Evolutionary conservation across 2,888 invertebrate genomes (phyloP), one percentile per base, ranked within the genome.

Genomic region (Drosophila robusta): DNA sequence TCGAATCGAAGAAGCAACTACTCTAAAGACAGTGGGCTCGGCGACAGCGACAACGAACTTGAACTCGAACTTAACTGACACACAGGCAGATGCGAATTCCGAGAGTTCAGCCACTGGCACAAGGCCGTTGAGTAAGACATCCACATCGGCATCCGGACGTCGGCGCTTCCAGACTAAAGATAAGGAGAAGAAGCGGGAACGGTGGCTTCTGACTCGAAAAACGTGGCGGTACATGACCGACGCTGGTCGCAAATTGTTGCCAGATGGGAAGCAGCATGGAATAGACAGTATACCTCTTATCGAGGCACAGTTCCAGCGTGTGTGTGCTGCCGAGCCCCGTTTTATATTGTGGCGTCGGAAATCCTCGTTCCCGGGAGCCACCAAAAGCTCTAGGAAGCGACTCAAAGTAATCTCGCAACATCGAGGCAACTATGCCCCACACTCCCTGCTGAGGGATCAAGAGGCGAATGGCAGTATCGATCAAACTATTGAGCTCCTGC

Each of bases 161-260:
- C 65, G 72, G 8, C 77, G 75, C 7, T 47, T 45, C 22, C 73
- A 77, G 26, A 46, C 47, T 1, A 87, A 81, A 44, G 84, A 84
- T 4, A 90, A 90, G 14, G 83, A 90, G 22, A 83, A 88, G 38
- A 90, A 90, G 60, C 87, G 87, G 18, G 97, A 97, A 92, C 94
- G 97, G 91, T 97, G 97, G 97, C 93, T 97, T 67, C 93, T 97
- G 65, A 97, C 97, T 45, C 93, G 97, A 66, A 97, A 97, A 93
- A 97, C 97, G 49, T 97, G 97, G 97, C 94, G 96, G 84, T 97
- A 97, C 92, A 97, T 97, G 97, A 95, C 97, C n/a, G 97, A 97
- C 84, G 97, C 97, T 32, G 97, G 97, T 45, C 95, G 96, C 66
- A 95, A 96, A 89, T 93, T 97, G 52, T 95, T 97, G 62, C 97